Conservation (phyloP, 2,888 invertebrate species). For the Drosophila engyochracea region DNA sequence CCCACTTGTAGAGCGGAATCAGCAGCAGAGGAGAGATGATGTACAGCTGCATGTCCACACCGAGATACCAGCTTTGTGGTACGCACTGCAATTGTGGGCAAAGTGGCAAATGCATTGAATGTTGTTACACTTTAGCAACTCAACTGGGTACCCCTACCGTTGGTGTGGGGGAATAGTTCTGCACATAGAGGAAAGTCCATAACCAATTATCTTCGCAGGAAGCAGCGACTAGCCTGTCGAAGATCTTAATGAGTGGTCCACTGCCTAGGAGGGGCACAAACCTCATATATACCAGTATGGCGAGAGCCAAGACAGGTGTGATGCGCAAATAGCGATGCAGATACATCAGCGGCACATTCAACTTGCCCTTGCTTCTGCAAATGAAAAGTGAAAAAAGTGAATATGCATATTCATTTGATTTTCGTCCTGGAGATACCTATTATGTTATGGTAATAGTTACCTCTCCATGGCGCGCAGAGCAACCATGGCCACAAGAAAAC, state of each 20-base stretch:
- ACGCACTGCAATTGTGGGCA: constrained; percentile 83
- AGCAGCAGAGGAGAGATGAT: constrained; percentile 86
- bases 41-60: constrained; percentile 87
- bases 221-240: no score
- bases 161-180: constrained; percentile 83
- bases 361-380: constrained; percentile 74
- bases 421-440: neutral
- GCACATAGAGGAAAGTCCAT: constrained; percentile 85
- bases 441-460: constrained; percentile 43
- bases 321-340: constrained; percentile 85
- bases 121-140: neutral
- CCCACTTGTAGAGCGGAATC: constrained; percentile 84
- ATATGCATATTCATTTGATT: neutral
- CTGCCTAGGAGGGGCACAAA: constrained; percentile 86
- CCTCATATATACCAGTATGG: constrained; percentile 85
- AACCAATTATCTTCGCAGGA: constrained; percentile 82
- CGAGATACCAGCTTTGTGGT: constrained; percentile 87
- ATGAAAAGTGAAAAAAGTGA: neutral
- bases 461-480: constrained; percentile 73
- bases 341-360: constrained; percentile 83
- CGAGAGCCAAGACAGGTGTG: constrained; percentile 87
- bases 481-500: constrained; percentile 86
- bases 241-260: constrained; percentile 86
- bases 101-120: neutral
- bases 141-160: constrained; percentile 62